Conservation (phyloP, 1,140 invertebrate genomes). For the Drosophila obscura region DNA sequence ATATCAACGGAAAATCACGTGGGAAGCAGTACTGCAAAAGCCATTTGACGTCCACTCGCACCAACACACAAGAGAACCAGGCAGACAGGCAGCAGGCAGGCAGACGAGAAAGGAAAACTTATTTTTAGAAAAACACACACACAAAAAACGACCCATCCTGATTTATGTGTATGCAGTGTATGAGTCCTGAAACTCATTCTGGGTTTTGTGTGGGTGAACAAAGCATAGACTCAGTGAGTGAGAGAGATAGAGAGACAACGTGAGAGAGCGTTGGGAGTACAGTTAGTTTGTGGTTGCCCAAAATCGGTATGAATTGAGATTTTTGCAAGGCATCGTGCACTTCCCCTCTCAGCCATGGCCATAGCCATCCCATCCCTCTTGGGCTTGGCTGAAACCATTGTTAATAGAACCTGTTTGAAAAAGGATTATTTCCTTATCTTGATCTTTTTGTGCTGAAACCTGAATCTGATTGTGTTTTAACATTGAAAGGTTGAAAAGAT, state of each 20-base stretch:
- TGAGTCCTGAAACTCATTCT: constrained; percentile 32
- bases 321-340: constrained; percentile 27
- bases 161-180: constrained; percentile 59
- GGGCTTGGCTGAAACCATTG: constrained; percentile 12
- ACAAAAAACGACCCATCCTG: constrained; percentile 28
- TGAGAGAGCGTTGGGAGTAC: constrained; percentile 42
- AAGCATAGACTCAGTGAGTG: constrained; percentile 4
- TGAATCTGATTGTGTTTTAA: constrained; percentile 29
- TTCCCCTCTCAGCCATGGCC: constrained; percentile 13
- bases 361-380: background rate
- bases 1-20: constrained; percentile 63
- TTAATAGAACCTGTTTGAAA: constrained; percentile 63
- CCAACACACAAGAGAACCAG: constrained; percentile 37
- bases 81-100: constrained; percentile 12
- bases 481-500: background rate
- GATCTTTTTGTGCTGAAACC: constrained; percentile 24
- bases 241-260: constrained; percentile 11
- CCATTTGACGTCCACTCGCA: constrained; percentile 22
- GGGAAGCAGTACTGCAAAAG: constrained; percentile 69
- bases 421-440: constrained; percentile 55
- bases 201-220: constrained; percentile 43
- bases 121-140: constrained; percentile 69
- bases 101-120: constrained; percentile 59
- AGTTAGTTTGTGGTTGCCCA: constrained; percentile 70
- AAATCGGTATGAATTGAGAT: constrained; percentile 28